Conservation (phyloP, 2,888 invertebrate species). For the Papilio protenor region DNA sequence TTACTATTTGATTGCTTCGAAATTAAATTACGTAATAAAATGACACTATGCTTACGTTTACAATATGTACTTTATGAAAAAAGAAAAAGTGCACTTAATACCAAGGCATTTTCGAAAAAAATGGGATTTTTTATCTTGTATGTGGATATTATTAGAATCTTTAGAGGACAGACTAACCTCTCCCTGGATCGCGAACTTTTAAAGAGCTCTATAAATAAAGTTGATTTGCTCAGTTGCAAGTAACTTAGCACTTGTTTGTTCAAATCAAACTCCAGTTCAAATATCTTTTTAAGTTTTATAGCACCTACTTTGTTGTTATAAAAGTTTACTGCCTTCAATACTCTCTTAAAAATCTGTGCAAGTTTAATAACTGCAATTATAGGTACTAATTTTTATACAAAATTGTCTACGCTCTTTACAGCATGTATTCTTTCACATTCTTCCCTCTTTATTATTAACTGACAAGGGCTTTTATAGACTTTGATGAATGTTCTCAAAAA, state of each 20-base stretch:
- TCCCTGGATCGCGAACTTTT: conserved; percentile 27
- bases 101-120: not conserved
- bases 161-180: not conserved
- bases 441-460: conserved; percentile 19
- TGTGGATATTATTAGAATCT: not conserved
- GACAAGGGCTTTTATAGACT: conserved; percentile 33
- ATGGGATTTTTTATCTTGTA: too few species aligned
- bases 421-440: not conserved
- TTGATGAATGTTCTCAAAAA: conserved; percentile 39
- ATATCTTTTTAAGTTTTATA: conserved; percentile 24
- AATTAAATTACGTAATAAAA: not conserved
- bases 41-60: not conserved
- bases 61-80: not conserved
- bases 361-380: not conserved
- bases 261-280: conserved; percentile 40
- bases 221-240: conserved; percentile 61
- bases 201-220: conserved; percentile 53
- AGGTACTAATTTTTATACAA: not conserved
- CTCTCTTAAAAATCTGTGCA: not conserved
- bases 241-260: conserved; percentile 56
- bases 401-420: conserved; percentile 37
- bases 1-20: not conserved
- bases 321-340: conserved; percentile 24
- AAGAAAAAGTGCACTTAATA: not conserved
- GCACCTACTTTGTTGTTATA: conserved; percentile 24